Evolutionary conservation across 2,888 invertebrate genomes (phyloP), one percentile per base, ranked within the genome.

Genomic region (Parnassius orleans): DNA sequence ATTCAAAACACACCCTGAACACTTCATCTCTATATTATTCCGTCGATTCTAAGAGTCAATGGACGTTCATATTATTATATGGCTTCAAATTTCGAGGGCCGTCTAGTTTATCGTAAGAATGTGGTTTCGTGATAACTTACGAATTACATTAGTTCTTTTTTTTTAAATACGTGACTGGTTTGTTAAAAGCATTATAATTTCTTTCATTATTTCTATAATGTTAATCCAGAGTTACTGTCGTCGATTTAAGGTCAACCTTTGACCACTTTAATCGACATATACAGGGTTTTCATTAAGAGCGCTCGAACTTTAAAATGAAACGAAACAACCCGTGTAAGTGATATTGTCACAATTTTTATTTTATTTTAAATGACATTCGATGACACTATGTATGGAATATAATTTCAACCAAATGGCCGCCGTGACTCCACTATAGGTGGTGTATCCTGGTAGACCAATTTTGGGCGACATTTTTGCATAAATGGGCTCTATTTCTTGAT

Each of bases 1-100:
- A 50, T 50, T 55, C 14, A 61, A 46, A 60, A 46, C 19, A 19
- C 50, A 43, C 50, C 1, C 1, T 41, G 42, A 55, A 55, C 48
- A 41, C 44, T 55, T 33, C 57, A 44, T 57, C 47, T 44, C n/a
- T 10, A 10, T 42, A 53, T 54, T 57, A 54, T 63, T 58, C 46
- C 53, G 52, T 57, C 44, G 50, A 60, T 60, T n/a, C 55, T 33
- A 64, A 54, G 64, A 67, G 63, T 65, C 61, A 64, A 63, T 60
- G 63, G 64, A 64, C 66, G 66, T 63, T 48, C 64, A 51, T 42
- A 42, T 9, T 19, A 33, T 33, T 33, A 2, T 59, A 55, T 43
- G 56, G 59, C 57, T 65, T 68, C 74, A 78, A 74, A 71, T 80
- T n/a, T 75, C 80, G 74, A 80, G 65, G 80, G 82, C 75, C 81